Evolutionary conservation across 2,113 vertebrate genomes (phyloP).

Genomic region (Archocentrus centrarchus): DNA sequence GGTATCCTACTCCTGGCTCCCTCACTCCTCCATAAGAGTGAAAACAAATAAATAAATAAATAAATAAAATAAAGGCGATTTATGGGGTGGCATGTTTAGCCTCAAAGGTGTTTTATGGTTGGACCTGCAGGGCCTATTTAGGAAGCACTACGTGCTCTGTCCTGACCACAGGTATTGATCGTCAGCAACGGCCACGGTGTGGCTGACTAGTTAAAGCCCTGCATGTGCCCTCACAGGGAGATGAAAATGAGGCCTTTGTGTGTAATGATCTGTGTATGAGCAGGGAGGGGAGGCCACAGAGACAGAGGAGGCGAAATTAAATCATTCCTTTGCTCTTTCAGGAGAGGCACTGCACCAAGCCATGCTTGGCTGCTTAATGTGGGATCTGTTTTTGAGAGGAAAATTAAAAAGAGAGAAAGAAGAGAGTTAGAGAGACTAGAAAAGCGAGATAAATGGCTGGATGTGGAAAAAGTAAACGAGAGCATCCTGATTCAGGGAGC

Average conservation of each 20-base stretch:
- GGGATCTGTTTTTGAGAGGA: constrained; percentile 76
- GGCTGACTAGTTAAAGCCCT: constrained; percentile 79
- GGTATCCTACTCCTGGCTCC: constrained; percentile 18
- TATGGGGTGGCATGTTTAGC: constrained; percentile 71
- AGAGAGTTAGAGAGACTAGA: constrained; percentile 27
- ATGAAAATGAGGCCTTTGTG: constrained; percentile 82
- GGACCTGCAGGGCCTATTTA: constrained; percentile 80
- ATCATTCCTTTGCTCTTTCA: constrained; percentile 78
- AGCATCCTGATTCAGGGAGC: constrained; percentile 73
- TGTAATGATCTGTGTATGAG: constrained; percentile 84
- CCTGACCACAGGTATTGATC: constrained; percentile 80
- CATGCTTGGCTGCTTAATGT: constrained; percentile 74
- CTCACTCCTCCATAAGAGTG: constrained; percentile 34
- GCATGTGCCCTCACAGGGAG: constrained; percentile 71
- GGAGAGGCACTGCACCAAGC: constrained; percentile 66
- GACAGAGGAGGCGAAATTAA: constrained; percentile 76
- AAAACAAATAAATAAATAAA: constrained; percentile 12
- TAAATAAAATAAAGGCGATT: constrained; percentile 52
- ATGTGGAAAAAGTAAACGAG: constrained; percentile 78
- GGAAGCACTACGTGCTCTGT: constrained; percentile 70
- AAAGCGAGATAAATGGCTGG: constrained; percentile 76
- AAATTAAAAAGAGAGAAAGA: constrained; percentile 77
- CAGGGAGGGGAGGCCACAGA: constrained; percentile 72
- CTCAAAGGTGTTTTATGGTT: constrained; percentile 80
- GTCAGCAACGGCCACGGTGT: constrained; percentile 65